Conservation (phyloP, 2,888 invertebrate species). For the Drosophila conformis region DNA sequence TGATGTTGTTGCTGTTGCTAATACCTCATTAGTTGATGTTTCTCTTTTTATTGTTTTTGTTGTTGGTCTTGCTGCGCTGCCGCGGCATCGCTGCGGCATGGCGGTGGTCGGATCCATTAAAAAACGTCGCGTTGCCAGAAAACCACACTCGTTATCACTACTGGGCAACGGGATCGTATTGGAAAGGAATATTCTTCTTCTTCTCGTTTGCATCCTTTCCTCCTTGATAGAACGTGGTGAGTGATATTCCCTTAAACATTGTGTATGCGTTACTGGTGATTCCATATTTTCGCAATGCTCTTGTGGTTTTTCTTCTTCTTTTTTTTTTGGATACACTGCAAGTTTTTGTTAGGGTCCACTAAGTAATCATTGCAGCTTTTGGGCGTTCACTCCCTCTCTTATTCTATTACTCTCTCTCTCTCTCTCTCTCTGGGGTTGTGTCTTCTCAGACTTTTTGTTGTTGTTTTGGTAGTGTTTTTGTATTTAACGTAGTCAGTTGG, state of each 20-base stretch:
- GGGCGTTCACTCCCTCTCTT: conserved; percentile 7
- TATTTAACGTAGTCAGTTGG: conserved; percentile 47
- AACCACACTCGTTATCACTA: neutral
- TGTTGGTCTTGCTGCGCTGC: conserved; percentile 14
- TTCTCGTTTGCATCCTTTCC: neutral
- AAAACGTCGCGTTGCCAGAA: neutral
- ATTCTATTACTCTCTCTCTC: conserved; percentile 8
- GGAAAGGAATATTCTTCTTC: neutral
- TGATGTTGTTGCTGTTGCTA: conserved; percentile 23
- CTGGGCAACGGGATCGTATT: neutral
- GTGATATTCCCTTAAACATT: neutral
- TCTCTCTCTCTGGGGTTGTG: conserved; percentile 2
- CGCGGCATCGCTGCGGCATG: conserved; percentile 1
- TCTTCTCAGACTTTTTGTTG: conserved; percentile 16
- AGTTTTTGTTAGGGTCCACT: conserved; percentile 37
- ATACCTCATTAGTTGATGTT: conserved; percentile 30
- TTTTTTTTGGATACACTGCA: conserved; percentile 6
- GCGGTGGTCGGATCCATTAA: neutral
- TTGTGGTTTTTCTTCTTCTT: neutral
- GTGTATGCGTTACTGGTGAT: neutral
- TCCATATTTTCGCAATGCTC: conserved; percentile 26
- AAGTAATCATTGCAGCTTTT: conserved; percentile 65
- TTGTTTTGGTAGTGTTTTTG: conserved; percentile 29
- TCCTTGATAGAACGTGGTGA: neutral
- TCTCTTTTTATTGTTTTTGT: conserved; percentile 10